phyloP scores from a whole-genome alignment of 2,888 invertebrate genomes.

The Hemithea aestivaria region DNA sequence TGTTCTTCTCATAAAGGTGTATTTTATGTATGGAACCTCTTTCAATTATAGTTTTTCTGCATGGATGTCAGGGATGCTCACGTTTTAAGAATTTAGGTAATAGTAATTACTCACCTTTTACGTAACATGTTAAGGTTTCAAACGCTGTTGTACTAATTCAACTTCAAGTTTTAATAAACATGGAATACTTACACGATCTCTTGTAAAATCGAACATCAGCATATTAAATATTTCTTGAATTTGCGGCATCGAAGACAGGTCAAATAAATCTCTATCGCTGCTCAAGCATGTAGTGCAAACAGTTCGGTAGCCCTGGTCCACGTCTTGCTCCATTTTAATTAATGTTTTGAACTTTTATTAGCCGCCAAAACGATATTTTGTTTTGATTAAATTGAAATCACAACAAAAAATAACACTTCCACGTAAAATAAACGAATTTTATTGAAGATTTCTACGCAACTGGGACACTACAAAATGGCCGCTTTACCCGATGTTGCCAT shows the following conservation, averaged over 20 bases:
- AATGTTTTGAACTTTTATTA: conserved; percentile 20
- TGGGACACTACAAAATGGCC: conserved; percentile 78
- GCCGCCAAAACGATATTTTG: conserved; percentile 35
- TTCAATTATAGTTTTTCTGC: no score
- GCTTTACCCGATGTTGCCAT: conserved; percentile 63
- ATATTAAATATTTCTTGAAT: conserved; percentile 59
- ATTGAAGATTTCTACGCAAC: conserved; percentile 54
- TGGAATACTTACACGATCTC: conserved; percentile 63
- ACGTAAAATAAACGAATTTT: conserved; percentile 77
- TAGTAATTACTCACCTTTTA: no score
- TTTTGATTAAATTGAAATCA: conserved; percentile 59
- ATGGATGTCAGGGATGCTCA: no score
- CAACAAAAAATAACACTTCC: conserved; percentile 77
- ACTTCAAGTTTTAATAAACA: background rate
- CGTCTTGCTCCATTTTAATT: conserved; percentile 66
- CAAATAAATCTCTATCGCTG: conserved; percentile 55
- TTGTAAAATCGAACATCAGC: conserved; percentile 66
- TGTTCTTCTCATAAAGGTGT: no score
- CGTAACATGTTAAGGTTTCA: conserved; percentile 1
- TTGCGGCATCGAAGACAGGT: conserved; percentile 46
- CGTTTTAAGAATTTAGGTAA: no score
- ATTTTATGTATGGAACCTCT: no score
- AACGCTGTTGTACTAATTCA: background rate
- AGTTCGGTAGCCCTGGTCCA: conserved; percentile 50
- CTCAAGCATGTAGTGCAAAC: conserved; percentile 66